Conservation (phyloP, 2,797 vertebrate species). For the Pseudomugil tenellus region DNA sequence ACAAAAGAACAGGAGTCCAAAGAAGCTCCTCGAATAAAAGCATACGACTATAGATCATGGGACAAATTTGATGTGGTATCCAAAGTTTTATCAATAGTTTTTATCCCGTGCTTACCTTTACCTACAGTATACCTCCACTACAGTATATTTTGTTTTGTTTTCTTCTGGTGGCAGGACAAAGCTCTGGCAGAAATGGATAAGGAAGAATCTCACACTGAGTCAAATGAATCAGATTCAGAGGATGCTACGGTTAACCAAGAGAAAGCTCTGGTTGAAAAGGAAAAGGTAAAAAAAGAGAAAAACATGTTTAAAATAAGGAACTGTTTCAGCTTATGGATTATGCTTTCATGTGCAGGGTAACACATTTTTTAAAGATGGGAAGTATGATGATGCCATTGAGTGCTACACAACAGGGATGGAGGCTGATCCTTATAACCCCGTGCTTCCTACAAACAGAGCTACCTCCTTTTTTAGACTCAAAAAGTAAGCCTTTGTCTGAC, state of each 20-base stretch:
- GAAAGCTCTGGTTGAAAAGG: constrained; percentile 87
- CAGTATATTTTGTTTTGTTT: not conserved
- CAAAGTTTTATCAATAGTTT: accelerated
- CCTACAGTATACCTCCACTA: not conserved
- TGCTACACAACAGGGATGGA: constrained; percentile 94
- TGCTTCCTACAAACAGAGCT: constrained; percentile 94
- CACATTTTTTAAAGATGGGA: constrained; percentile 89
- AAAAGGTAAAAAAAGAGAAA: constrained; percentile 77
- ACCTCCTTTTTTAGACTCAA: constrained; percentile 90
- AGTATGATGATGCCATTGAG: constrained; percentile 91
- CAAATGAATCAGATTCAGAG: constrained; percentile 92
- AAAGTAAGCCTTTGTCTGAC: constrained; percentile 81
- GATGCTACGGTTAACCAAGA: constrained; percentile 85
- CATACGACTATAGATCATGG: constrained; percentile 92
- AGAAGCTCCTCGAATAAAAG: constrained; percentile 85
- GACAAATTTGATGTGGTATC: constrained; percentile 95
- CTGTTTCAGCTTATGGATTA: not conserved
- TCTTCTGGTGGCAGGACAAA: constrained; percentile 83
- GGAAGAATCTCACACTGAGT: constrained; percentile 88
- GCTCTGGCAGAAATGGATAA: constrained; percentile 91
- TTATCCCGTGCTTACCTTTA: not conserved
- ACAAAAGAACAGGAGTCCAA: constrained; percentile 75
- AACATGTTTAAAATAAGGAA: accelerated
- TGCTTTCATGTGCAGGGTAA: constrained; percentile 85
- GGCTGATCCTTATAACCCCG: constrained; percentile 90